phyloP scores from a whole-genome alignment of 2,888 invertebrate genomes.

The Pollenia amentaria region DNA sequence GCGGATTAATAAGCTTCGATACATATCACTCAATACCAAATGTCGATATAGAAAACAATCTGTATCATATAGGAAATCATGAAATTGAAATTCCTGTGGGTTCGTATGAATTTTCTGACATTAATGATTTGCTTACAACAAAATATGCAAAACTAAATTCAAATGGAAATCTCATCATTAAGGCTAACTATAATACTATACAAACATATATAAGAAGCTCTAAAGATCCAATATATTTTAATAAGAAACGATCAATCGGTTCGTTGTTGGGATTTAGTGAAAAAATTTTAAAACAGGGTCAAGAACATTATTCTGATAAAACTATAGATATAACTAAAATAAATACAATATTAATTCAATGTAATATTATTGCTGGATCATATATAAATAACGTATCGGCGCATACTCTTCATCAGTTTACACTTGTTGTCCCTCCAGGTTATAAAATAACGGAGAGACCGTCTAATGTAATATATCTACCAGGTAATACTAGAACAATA shows the following conservation, averaged over 20 bases:
- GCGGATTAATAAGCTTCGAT: constrained; percentile 65
- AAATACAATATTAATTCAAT: constrained; percentile 57
- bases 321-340: constrained; percentile 79
- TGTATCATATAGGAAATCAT: constrained; percentile 52
- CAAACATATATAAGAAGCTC: constrained; percentile 66
- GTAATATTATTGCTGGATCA: constrained; percentile 71
- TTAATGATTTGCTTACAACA: constrained; percentile 30
- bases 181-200: constrained; percentile 37
- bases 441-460: constrained; percentile 81
- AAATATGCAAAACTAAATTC: constrained; percentile 29
- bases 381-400: constrained; percentile 72
- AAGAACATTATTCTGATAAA: constrained; percentile 75
- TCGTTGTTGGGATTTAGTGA: constrained; percentile 15
- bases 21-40: constrained; percentile 66
- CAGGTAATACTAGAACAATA: constrained; percentile 76
- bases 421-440: constrained; percentile 77
- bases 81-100: constrained; percentile 46
- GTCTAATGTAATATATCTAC: constrained; percentile 79
- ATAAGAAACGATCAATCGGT: constrained; percentile 41
- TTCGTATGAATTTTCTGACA: constrained; percentile 60
- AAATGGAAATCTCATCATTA: constrained; percentile 28
- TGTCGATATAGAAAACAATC: constrained; percentile 55
- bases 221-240: constrained; percentile 69
- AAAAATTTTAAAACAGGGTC: neutral
- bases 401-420: constrained; percentile 74